phyloP scores from a whole-genome alignment of 2,113 vertebrate species.

The Clinocottus analis region DNA sequence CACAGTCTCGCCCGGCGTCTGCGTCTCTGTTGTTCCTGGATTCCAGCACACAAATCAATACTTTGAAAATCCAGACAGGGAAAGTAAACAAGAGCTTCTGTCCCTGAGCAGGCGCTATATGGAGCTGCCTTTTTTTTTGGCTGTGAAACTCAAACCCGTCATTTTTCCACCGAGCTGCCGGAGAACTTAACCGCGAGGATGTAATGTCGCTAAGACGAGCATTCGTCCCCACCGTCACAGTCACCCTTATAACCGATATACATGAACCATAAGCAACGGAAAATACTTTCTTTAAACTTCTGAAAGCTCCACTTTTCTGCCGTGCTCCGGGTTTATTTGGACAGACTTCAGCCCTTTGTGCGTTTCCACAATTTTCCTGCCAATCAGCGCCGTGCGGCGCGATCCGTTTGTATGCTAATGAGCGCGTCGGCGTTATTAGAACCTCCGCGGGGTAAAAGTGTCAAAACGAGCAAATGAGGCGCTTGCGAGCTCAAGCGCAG shows the following conservation, averaged over 20 bases:
- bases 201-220: not conserved
- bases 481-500: conserved; percentile 34
- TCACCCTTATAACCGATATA: not conserved
- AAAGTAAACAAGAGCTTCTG: not conserved
- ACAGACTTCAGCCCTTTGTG: not conserved
- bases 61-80: not conserved
- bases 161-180: not conserved
- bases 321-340: not conserved
- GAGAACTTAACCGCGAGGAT: conserved; percentile 5
- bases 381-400: not conserved
- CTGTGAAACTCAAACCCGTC: not conserved
- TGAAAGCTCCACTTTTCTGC: not conserved
- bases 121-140: not conserved
- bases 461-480: conserved; percentile 31
- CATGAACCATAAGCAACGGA: not conserved
- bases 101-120: not conserved
- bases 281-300: not conserved
- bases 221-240: not conserved
- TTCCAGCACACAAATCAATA: conserved; percentile 31
- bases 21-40: not conserved
- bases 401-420: conserved; percentile 9
- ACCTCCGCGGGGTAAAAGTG: conserved; percentile 40
- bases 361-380: not conserved
- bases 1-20: conserved; percentile 16
- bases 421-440: conserved; percentile 22